These are phyloP conservation scores for Symphodus melops DNA, from an alignment of 2,113 vertebrate species.

Conservation along the genomic window DNA sequence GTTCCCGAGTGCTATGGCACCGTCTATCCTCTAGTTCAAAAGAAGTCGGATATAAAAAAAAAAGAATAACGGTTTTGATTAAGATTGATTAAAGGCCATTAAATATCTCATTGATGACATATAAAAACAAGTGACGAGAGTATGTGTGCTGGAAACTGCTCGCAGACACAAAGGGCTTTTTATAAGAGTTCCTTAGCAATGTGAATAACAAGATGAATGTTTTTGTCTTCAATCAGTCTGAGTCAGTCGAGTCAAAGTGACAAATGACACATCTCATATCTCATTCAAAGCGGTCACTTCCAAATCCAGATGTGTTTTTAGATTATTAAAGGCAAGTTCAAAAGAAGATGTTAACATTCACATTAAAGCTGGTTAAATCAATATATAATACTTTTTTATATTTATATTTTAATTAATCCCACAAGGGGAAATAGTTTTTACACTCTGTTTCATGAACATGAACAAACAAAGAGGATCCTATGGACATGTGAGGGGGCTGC, in stretches of 20 bases:
- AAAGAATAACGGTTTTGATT: conserved; percentile 19
- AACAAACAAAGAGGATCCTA: no score
- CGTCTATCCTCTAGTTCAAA: conserved; percentile 31
- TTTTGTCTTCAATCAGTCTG: not conserved
- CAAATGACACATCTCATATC: conserved; percentile 36
- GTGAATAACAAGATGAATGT: conserved; percentile 21
- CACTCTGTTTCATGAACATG: no score
- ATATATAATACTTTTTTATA: no score
- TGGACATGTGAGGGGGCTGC: no score
- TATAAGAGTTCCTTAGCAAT: conserved; percentile 42
- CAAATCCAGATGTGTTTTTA: conserved; percentile 23
- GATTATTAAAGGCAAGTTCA: conserved; percentile 30
- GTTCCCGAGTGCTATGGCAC: conserved; percentile 50
- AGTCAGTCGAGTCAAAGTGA: conserved; percentile 46
- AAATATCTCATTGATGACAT: conserved; percentile 37
- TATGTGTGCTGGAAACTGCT: conserved; percentile 32
- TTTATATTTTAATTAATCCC: no score
- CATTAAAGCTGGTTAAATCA: conserved; percentile 16
- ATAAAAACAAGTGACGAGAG: conserved; percentile 22
- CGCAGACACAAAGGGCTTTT: conserved; percentile 46
- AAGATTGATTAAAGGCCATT: not conserved
- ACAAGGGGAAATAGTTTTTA: no score
- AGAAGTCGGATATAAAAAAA: conserved; percentile 31
- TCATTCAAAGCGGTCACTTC: conserved; percentile 39
- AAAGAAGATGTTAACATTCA: conserved; percentile 49